phyloP scores from a whole-genome alignment of 2,888 invertebrate genomes.

The Myopa testacea region DNA sequence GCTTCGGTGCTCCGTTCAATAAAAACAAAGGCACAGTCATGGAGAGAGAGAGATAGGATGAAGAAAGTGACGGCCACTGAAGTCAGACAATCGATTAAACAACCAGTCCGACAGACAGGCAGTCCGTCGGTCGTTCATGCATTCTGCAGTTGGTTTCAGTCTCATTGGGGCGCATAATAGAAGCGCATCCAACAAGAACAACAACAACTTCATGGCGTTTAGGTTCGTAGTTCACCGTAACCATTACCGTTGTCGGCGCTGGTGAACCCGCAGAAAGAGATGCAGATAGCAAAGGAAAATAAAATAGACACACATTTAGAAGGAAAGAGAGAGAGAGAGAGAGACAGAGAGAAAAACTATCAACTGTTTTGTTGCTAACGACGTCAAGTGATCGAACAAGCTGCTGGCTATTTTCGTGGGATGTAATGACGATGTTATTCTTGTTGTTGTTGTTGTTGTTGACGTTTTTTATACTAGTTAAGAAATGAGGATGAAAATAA shows the following conservation, averaged over 20 bases:
- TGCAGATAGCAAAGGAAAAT: neutral
- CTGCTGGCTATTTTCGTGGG: slow-evolving; percentile 25
- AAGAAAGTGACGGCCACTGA: slow-evolving; percentile 15
- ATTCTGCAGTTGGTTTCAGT: no score
- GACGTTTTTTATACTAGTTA: slow-evolving; percentile 12
- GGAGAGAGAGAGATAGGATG: no score
- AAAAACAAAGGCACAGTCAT: no score
- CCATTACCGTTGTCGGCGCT: neutral
- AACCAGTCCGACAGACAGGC: neutral
- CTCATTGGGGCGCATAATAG: no score
- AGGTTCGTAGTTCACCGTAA: slow-evolving; percentile 60
- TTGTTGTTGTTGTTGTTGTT: slow-evolving; percentile 22
- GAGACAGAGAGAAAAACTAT: neutral
- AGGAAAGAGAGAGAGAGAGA: neutral
- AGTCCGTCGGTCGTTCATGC: neutral
- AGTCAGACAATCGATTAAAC: neutral
- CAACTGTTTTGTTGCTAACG: slow-evolving; percentile 20
- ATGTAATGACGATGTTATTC: neutral
- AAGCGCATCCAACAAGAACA: slow-evolving; percentile 36
- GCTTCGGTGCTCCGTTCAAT: no score
- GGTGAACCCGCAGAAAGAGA: neutral
- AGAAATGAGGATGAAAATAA: slow-evolving; percentile 56
- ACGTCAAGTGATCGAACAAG: slow-evolving; percentile 40
- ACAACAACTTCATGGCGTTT: slow-evolving; percentile 50
- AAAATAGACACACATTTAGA: no score